Conservation (phyloP, 2,113 vertebrate species). For the Acrocephalus arundinaceus region DNA sequence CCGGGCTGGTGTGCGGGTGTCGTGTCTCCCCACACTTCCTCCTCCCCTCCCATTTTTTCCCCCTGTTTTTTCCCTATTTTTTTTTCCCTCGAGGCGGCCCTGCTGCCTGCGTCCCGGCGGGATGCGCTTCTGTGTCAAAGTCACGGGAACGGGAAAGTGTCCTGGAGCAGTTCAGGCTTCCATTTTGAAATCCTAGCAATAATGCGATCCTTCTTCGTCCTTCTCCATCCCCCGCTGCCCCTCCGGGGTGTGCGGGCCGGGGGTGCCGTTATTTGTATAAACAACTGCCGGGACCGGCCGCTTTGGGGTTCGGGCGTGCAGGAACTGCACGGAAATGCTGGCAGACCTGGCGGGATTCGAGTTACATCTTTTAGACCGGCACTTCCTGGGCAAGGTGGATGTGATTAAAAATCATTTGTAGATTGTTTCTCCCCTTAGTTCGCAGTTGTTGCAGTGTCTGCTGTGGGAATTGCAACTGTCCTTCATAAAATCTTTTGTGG, state of each 20-base stretch:
- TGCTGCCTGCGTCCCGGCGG: not conserved
- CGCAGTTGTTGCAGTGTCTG: not conserved
- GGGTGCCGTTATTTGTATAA: not conserved
- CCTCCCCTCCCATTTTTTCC: accelerated
- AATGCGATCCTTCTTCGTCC: not conserved
- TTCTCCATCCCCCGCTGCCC: not conserved
- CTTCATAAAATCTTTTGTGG: not conserved
- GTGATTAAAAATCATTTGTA: not conserved
- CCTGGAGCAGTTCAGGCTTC: conserved; percentile 45
- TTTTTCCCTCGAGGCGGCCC: not conserved
- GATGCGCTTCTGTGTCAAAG: conserved; percentile 3
- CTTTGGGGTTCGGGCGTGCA: not conserved
- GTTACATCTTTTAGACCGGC: not conserved
- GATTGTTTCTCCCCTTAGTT: not conserved
- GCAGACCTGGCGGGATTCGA: not conserved
- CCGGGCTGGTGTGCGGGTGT: not conserved
- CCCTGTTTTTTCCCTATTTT: accelerated
- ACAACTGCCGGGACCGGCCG: not conserved
- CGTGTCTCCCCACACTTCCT: not conserved
- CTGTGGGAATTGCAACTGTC: not conserved
- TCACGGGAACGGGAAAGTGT: not conserved
- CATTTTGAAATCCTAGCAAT: conserved; percentile 28
- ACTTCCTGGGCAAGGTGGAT: not conserved
- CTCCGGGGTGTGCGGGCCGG: not conserved
- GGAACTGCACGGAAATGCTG: not conserved